These are phyloP conservation scores for Potamilus streckersoni DNA, from an alignment of 1,140 invertebrate species.

Conservation along the genomic window DNA sequence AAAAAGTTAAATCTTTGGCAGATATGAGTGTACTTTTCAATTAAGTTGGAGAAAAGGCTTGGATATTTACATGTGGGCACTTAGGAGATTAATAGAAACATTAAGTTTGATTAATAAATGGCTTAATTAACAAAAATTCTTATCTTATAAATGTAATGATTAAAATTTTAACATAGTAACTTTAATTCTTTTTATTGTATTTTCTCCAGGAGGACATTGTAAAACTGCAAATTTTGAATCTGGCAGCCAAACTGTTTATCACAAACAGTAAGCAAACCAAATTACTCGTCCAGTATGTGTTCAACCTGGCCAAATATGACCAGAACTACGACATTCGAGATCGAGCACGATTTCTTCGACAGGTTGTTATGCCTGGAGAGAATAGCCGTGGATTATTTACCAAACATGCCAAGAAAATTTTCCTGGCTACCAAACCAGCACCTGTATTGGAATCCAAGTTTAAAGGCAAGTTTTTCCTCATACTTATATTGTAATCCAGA, in stretches of 20 bases:
- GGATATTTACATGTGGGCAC: no score
- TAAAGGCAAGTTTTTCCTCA: constrained; percentile 70
- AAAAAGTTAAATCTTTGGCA: no score
- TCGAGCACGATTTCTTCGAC: constrained; percentile 86
- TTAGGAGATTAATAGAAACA: no score
- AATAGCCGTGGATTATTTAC: constrained; percentile 69
- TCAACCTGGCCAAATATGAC: constrained; percentile 97
- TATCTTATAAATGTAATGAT: no score
- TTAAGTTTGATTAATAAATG: no score
- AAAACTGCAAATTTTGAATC: constrained; percentile 95
- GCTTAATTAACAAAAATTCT: no score
- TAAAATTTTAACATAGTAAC: no score
- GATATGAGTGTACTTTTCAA: no score
- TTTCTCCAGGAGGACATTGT: constrained; percentile 87
- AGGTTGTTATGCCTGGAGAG: constrained; percentile 75
- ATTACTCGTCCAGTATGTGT: constrained; percentile 92
- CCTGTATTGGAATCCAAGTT: constrained; percentile 82
- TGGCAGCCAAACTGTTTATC: constrained; percentile 93
- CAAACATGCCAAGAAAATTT: constrained; percentile 84
- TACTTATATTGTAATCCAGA: neutral
- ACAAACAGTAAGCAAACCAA: constrained; percentile 89
- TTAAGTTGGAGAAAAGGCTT: no score
- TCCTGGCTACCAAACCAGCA: constrained; percentile 92
- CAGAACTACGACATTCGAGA: constrained; percentile 98
- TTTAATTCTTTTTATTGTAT: neutral